Conservation (phyloP, 2,797 vertebrate species). For the Pipistrellus kuhlii region DNA sequence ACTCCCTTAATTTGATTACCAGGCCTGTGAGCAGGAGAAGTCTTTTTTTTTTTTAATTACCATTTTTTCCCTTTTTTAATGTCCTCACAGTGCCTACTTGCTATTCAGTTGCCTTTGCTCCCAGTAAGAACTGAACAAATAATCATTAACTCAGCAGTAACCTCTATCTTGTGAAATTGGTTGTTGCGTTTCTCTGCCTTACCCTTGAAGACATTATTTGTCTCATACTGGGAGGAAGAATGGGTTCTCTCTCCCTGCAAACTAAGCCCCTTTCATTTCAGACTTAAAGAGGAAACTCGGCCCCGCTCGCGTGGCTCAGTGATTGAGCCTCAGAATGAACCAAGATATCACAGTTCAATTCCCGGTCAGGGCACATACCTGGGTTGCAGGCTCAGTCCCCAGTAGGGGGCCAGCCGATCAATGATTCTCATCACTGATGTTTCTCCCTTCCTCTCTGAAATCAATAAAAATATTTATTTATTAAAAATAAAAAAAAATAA, state of each 20-base stretch:
- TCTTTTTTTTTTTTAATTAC: not conserved
- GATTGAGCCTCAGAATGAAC: too few relatives aligned
- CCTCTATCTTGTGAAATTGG: not conserved
- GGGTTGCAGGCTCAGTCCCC: too few relatives aligned
- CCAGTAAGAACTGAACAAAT: not conserved
- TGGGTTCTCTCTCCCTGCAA: not conserved
- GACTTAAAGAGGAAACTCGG: not conserved
- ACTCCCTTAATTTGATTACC: slow-evolving; percentile 6
- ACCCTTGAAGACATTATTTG: not conserved
- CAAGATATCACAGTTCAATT: too few relatives aligned
- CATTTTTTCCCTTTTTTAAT: not conserved
- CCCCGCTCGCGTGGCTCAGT: too few relatives aligned
- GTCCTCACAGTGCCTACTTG: not conserved
- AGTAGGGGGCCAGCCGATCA: too few relatives aligned
- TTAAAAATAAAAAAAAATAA: too few relatives aligned
- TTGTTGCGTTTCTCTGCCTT: not conserved
- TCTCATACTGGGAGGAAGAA: not conserved
- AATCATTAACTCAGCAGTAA: not conserved
- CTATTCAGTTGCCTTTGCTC: not conserved
- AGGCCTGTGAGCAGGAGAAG: not conserved
- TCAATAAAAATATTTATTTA: too few relatives aligned
- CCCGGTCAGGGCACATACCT: too few relatives aligned
- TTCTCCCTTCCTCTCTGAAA: too few relatives aligned
- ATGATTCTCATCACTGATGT: too few relatives aligned
- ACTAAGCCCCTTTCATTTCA: not conserved